phyloP scores from a whole-genome alignment of 1,140 invertebrate species.

The Battus philenor region DNA sequence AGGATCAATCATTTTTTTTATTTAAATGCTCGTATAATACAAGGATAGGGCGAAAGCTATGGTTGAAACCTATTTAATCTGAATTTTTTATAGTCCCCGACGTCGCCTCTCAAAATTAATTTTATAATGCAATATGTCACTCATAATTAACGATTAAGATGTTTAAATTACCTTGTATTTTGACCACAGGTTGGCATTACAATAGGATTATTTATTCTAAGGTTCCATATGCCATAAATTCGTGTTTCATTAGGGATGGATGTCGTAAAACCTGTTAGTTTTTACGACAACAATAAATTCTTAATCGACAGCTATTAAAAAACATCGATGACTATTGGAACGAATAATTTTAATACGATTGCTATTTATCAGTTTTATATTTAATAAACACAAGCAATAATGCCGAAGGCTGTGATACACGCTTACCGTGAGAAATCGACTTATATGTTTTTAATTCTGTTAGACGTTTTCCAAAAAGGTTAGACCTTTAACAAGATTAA shows the following conservation, averaged over 20 bases:
- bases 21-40: too few relatives aligned
- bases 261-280: conserved; percentile 20
- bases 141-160: conserved; percentile 40
- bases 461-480: too few relatives aligned
- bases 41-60: conserved; percentile 2
- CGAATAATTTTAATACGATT: conserved; percentile 3
- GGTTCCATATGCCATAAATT: conserved; percentile 21
- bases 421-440: neutral
- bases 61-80: conserved; percentile 1
- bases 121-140: conserved; percentile 26
- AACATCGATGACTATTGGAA: conserved; percentile 8
- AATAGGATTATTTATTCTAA: conserved; percentile 21
- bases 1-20: too few relatives aligned
- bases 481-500: too few relatives aligned
- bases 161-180: conserved; percentile 29
- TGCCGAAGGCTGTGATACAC: neutral
- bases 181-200: conserved; percentile 26
- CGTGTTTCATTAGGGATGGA: conserved; percentile 19
- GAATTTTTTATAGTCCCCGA: neutral
- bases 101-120: neutral
- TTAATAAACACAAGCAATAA: neutral
- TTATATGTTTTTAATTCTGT: too few relatives aligned
- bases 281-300: conserved; percentile 16
- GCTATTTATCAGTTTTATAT: conserved; percentile 10
- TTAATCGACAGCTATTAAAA: conserved; percentile 11